Conservation (phyloP, 64 coral and sea anemone species). For the Trachythela sp. region DNA sequence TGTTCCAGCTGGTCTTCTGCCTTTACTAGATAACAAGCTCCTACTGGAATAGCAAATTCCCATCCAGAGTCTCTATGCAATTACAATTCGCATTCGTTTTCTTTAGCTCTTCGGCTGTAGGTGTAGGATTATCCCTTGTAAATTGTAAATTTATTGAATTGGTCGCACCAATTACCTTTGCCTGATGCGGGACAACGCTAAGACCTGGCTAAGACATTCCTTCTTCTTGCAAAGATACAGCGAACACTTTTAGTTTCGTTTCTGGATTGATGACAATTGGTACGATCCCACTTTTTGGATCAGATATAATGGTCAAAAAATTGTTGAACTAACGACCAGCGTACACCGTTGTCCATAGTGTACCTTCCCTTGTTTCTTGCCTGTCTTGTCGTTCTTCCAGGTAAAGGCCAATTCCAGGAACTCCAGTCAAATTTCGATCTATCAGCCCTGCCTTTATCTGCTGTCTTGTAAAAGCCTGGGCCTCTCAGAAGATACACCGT, state of each 20-base stretch:
- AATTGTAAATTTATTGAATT: slow-evolving; percentile 52
- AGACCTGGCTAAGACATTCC: no score
- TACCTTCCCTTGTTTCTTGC: slow-evolving; percentile 36
- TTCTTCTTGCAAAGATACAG: neutral
- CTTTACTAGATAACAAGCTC: slow-evolving; percentile 34
- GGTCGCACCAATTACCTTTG: slow-evolving; percentile 48
- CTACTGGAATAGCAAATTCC: slow-evolving; percentile 59
- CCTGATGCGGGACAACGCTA: no score
- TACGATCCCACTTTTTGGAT: neutral
- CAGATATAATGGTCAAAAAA: neutral
- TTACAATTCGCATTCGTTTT: slow-evolving; percentile 50
- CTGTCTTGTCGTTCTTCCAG: slow-evolving; percentile 63
- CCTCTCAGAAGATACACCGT: slow-evolving; percentile 63
- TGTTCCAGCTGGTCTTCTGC: slow-evolving; percentile 53
- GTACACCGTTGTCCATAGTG: neutral
- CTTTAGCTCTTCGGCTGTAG: slow-evolving; percentile 52
- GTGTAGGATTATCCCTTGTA: slow-evolving; percentile 44
- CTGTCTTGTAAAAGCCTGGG: slow-evolving; percentile 61
- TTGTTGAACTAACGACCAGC: neutral
- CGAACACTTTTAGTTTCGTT: neutral
- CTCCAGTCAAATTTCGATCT: slow-evolving; percentile 57
- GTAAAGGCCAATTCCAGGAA: slow-evolving; percentile 72
- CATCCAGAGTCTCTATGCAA: slow-evolving; percentile 57
- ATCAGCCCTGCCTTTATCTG: slow-evolving; percentile 44
- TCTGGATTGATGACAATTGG: neutral